Base-by-base conservation (phyloP, 2,888 invertebrate genomes). In the Caenorhabditis sp. region DNA sequence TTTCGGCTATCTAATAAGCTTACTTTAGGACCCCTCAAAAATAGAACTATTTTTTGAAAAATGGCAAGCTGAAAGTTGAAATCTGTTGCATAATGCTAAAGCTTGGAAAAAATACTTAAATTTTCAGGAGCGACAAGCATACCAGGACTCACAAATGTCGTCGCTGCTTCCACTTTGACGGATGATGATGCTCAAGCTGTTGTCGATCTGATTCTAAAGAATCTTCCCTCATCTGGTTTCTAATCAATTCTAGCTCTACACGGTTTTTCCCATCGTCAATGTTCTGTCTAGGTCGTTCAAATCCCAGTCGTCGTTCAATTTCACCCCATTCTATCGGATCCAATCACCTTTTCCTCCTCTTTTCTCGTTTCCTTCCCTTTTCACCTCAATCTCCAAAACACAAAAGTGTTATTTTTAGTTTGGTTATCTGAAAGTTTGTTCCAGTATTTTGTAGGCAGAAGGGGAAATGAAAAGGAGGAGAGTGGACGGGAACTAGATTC, bases 101-200 rank as follows among this genome's bases (percentile, higher is more conserved):
- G n/a, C n/a, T n/a, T n/a, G n/a, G n/a, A n/a, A n/a, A n/a, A n/a
- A n/a, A n/a, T n/a, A n/a, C n/a, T n/a, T n/a, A n/a, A n/a, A n/a
- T n/a, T 53, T 71, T 39, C 45, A 71, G 71, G 2, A 17, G 63
- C 39, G 0, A 73, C 32, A 6, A 24, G 46, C 1, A 66, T 74
- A 15, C 61, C 74, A 17, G 74, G 66, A 6, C 3, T 73, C 2
- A 15, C 35, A 26, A 26, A 46, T 8, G 32, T 27, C 13, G 35
- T 41, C 9, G 15, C 17, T 4, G 56, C 61, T 9, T 1, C 8
- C 0, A 20, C 15, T 6, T 8, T 74, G 8, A 15, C 9, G 11
- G 56, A 61, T 30, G 41, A 0, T 8, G 66, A 55, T 24, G 66
- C 59, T n/a, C 1, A 41, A 9, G 20, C 59, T 1, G 45, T 74